Base-by-base conservation (phyloP, 1,140 invertebrate genomes). In the Cardiocondyla obscurior region DNA sequence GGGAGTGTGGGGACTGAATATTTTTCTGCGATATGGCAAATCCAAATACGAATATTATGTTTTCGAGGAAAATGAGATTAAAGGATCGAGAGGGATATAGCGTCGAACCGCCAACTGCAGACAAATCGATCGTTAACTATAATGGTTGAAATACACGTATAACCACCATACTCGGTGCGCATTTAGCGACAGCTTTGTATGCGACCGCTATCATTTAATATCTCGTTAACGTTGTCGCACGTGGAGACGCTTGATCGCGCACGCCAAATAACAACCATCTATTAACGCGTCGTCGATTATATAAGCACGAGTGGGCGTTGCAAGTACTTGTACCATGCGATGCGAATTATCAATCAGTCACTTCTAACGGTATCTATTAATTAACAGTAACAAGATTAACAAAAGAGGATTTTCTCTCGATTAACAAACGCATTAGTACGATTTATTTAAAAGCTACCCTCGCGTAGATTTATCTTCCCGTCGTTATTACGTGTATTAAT, bases 331-430 rank as follows among this genome's bases (percentile, higher is more conserved):
- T 70, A 62, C 46, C 62, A 33, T n/a, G 73, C 85, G 74, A 72
- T 81, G 73, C 69, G 85, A 88, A 87, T 87, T 88, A 88, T 84
- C 84, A 87, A 86, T 87, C 85, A 84, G 77, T 79, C 55, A 46
- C n/a, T 58, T 53, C 69, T 28, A 53, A 10, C 60, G 36, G 55
- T 42, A 49, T 25, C 12, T 51, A 60, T 84, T 87, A 88, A 87
- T 88, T 88, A 81, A 88, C 86, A 87, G 82, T 81, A 86, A 87
- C 62, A 76, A 76, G 74, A 81, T 81, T 42, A 39, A n/a, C 55
- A 22, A 36, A 70, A 70, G 84, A 49, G 55, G 39, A 64, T 74
- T 87, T 76, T 44, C 22, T 42, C 8, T 14, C 30, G 14, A 25
- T 19, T 36, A 25, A 7, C 30, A 62, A 42, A 39, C 22, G 49